These are phyloP conservation scores for Anseranas semipalmata DNA, from an alignment of 2,113 vertebrate genomes.

Conservation along the genomic window DNA sequence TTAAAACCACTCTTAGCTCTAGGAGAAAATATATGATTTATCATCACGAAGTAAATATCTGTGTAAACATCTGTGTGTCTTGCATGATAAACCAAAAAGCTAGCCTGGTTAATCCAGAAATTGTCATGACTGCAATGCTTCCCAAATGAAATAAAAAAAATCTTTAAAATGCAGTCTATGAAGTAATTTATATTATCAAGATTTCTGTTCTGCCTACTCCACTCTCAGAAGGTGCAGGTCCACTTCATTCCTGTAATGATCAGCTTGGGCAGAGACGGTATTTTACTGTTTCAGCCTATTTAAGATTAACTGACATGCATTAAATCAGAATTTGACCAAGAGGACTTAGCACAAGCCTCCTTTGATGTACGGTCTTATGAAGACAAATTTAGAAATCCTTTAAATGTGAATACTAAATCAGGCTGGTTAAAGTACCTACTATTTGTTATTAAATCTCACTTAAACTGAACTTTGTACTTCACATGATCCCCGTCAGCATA, in stretches of 20 bases:
- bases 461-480: slow-evolving; percentile 21
- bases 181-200: neutral
- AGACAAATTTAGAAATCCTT: slow-evolving; percentile 53
- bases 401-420: slow-evolving; percentile 42
- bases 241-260: neutral
- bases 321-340: slow-evolving; percentile 50
- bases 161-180: neutral
- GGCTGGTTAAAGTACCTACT: neutral
- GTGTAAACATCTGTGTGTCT: neutral
- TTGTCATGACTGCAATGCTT: neutral
- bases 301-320: slow-evolving; percentile 54
- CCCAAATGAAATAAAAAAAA: neutral
- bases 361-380: slow-evolving; percentile 42
- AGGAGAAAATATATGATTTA: neutral
- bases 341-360: slow-evolving; percentile 52
- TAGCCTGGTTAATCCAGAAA: neutral
- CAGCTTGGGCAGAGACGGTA: neutral
- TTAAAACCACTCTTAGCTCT: neutral
- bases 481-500: slow-evolving; percentile 22
- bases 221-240: neutral
- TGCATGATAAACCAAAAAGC: neutral
- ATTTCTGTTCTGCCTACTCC: neutral
- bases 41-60: neutral
- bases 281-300: neutral
- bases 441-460: slow-evolving; percentile 31